Evolutionary conservation across 2,797 vertebrate genomes (phyloP).

Genomic region (Anabas testudineus): DNA sequence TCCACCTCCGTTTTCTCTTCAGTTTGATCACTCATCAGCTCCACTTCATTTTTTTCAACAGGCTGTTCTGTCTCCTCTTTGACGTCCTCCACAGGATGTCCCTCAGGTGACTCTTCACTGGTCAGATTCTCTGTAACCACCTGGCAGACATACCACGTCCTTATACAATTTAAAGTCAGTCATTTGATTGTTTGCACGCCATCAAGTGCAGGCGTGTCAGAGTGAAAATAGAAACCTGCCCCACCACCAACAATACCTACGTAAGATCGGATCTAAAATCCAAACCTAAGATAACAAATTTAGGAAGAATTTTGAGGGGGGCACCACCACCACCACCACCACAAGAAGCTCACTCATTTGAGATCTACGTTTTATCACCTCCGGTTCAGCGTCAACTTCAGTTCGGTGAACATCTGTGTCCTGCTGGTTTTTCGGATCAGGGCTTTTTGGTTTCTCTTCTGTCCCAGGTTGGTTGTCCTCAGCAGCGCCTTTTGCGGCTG

Average conservation of each 20-base stretch:
- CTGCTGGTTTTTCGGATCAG: conserved; percentile 40
- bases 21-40: neutral
- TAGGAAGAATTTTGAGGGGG: neutral
- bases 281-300: conserved; percentile 7
- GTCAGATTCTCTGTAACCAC: conserved; percentile 30
- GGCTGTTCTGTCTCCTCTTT: conserved; percentile 35
- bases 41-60: conserved; percentile 9
- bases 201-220: conserved; percentile 14
- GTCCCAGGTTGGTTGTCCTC: conserved; percentile 31
- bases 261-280: neutral
- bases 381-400: conserved; percentile 27
- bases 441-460: conserved; percentile 35
- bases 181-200: conserved; percentile 12
- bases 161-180: conserved; percentile 31
- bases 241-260: neutral
- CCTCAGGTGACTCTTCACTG: conserved; percentile 10
- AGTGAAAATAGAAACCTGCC: too few relatives aligned
- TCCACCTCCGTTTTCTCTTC: conserved; percentile 38
- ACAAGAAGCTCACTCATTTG: conserved; percentile 14
- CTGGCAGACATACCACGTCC: conserved; percentile 42
- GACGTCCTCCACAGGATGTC: conserved; percentile 23
- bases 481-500: conserved; percentile 4
- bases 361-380: conserved; percentile 56
- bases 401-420: conserved; percentile 3
- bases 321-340: conserved; percentile 30